These are phyloP conservation scores for Rattus rattus DNA, from an alignment of 2,113 vertebrate species.

Conservation along the genomic window DNA sequence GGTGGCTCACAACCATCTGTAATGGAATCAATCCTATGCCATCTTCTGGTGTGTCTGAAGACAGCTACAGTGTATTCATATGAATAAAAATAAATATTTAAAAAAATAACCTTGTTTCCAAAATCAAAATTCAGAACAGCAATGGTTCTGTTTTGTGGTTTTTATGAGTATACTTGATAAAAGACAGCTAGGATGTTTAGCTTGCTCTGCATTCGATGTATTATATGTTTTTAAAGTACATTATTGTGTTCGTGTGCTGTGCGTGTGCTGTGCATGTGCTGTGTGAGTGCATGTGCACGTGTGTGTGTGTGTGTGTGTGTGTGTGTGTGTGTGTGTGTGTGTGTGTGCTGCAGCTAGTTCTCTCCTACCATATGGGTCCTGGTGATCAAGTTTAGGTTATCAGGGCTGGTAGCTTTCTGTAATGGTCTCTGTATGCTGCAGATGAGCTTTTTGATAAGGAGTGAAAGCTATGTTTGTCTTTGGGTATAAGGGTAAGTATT, in stretches of 20 bases:
- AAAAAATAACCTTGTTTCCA: neutral
- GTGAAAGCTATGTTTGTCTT: neutral
- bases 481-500: neutral
- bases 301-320: neutral
- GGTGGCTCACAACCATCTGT: too few species aligned
- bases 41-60: too few species aligned
- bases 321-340: rapidly evolving
- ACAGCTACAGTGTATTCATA: too few species aligned
- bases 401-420: neutral
- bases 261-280: too few species aligned
- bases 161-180: neutral
- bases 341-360: neutral
- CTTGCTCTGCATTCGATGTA: neutral
- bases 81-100: too few species aligned
- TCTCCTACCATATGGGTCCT: neutral
- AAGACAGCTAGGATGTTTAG: neutral
- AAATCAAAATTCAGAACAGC: neutral
- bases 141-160: neutral
- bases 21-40: too few species aligned
- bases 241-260: too few species aligned
- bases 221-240: neutral
- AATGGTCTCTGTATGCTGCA: neutral
- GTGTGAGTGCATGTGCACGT: too few species aligned
- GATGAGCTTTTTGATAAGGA: neutral
- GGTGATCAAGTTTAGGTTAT: neutral